phyloP scores from a whole-genome alignment of 2,888 invertebrate genomes.

The Geotrupes spiniger region DNA sequence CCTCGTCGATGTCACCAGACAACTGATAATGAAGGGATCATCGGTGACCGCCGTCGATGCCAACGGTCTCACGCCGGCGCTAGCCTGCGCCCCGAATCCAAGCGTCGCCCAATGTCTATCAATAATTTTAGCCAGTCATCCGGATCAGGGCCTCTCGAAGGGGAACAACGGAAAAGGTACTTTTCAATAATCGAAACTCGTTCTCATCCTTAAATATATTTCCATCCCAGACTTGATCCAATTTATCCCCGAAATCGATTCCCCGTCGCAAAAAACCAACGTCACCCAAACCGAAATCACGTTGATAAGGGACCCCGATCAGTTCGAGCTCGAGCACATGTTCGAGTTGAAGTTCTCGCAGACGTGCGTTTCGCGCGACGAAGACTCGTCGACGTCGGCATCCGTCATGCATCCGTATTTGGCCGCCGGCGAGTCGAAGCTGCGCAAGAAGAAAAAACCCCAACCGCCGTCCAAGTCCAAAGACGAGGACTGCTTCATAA shows the following conservation, averaged over 20 bases:
- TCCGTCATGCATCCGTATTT: slow-evolving; percentile 16
- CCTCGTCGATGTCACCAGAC: slow-evolving; percentile 58
- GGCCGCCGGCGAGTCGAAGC: neutral
- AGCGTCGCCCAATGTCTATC: slow-evolving; percentile 62
- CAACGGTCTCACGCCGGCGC: slow-evolving; percentile 61
- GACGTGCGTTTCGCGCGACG: neutral
- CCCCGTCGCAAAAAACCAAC: neutral
- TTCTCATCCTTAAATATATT: no score
- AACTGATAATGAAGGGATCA: slow-evolving; percentile 58
- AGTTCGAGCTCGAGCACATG: slow-evolving; percentile 22
- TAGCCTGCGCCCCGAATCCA: slow-evolving; percentile 60
- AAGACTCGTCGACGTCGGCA: slow-evolving; percentile 12
- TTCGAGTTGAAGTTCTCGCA: slow-evolving; percentile 12
- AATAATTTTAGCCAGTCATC: slow-evolving; percentile 49
- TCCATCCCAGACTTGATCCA: neutral
- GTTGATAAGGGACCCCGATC: slow-evolving; percentile 23
- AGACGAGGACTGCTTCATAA: slow-evolving; percentile 1
- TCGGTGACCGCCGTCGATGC: slow-evolving; percentile 58
- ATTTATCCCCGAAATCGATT: neutral
- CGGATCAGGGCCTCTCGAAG: slow-evolving; percentile 5
- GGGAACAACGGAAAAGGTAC: slow-evolving; percentile 16
- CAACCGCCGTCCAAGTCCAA: no score
- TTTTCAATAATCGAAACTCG: no score
- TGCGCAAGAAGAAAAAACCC: no score
- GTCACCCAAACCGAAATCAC: slow-evolving; percentile 26